These are phyloP conservation scores for Rhynchophorus ferrugineus DNA, from an alignment of 1,140 invertebrate species.

Conservation along the genomic window DNA sequence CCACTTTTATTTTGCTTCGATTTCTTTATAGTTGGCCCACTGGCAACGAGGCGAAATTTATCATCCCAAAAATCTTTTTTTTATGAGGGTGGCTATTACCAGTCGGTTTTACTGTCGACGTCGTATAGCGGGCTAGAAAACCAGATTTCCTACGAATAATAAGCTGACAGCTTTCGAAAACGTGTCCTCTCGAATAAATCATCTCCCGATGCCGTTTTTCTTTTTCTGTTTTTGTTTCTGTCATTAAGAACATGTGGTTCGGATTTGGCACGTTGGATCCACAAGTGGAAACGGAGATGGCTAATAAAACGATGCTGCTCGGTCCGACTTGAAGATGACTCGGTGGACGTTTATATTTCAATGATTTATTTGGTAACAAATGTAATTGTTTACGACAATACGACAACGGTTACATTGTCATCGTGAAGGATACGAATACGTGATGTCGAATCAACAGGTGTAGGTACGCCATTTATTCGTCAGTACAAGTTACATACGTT, in stretches of 20 bases:
- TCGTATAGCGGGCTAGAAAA: neutral
- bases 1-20: no score
- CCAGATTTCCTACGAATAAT: neutral
- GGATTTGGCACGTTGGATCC: neutral
- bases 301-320: neutral
- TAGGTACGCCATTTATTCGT: no score
- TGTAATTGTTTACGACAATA: no score
- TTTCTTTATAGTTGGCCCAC: no score
- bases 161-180: neutral
- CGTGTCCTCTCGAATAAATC: neutral
- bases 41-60: constrained; percentile 24
- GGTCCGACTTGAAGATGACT: no score
- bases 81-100: constrained; percentile 16
- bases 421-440: no score
- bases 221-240: neutral
- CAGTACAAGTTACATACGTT: no score
- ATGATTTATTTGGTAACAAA: no score
- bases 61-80: constrained; percentile 22
- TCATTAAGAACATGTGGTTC: neutral
- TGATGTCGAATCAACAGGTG: no score
- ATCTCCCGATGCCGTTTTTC: neutral
- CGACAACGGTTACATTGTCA: no score
- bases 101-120: neutral
- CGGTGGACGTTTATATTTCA: no score
- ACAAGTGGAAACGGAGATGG: neutral